Percentiles rank a stretch among this genome's conserved stretches.
Evolutionary conservation across 1,140 invertebrate species (phyloP).

Genomic region (Bombus ignitus): DNA sequence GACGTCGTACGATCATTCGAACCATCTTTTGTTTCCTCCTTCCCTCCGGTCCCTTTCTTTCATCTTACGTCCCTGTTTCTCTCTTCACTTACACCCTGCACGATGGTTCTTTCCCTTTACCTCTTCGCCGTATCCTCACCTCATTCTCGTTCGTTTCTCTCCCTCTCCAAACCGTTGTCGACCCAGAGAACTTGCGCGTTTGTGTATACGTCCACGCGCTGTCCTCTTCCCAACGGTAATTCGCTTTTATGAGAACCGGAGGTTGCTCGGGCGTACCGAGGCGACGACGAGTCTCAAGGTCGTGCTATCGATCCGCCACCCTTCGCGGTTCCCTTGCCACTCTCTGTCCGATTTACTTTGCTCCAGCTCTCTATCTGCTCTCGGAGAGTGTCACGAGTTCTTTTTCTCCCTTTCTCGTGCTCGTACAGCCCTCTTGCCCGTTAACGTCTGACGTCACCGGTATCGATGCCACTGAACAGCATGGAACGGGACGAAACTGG

Average conservation of each 20-base stretch:
- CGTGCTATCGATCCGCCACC: slow-evolving; percentile 64
- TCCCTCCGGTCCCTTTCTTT: neutral
- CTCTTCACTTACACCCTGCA: neutral
- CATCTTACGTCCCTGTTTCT: neutral
- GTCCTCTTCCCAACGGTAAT: slow-evolving; percentile 50
- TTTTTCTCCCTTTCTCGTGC: neutral
- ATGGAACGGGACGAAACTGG: slow-evolving; percentile 46
- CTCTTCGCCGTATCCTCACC: neutral
- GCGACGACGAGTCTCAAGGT: slow-evolving; percentile 69
- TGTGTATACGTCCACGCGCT: slow-evolving; percentile 28
- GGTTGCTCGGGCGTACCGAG: slow-evolving; percentile 59
- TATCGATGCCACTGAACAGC: slow-evolving; percentile 17
- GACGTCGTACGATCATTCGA: neutral
- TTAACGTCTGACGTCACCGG: slow-evolving; percentile 12
- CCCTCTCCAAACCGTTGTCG: neutral
- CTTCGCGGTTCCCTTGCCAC: neutral
- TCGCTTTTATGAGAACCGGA: slow-evolving; percentile 61
- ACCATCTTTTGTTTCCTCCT: neutral
- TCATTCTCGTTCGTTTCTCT: neutral
- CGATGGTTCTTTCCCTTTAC: neutral
- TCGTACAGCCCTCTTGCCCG: neutral
- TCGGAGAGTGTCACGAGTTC: neutral
- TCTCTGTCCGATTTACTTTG: slow-evolving; percentile 37
- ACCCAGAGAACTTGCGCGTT: slow-evolving; percentile 48
- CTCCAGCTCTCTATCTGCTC: slow-evolving; percentile 23